phyloP scores from a whole-genome alignment of 2,888 invertebrate species.

The Papilio gigon region DNA sequence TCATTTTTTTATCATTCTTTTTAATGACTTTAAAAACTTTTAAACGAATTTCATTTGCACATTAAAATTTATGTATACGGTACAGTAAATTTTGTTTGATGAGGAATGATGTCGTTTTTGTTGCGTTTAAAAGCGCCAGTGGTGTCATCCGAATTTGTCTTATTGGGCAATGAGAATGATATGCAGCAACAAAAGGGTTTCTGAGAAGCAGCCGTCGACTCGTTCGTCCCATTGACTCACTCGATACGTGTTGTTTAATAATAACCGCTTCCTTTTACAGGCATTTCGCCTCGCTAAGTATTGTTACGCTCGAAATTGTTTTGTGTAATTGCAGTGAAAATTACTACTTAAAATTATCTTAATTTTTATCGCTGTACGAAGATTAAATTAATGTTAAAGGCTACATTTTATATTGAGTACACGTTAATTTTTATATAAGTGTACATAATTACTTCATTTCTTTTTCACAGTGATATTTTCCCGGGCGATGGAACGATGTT shows the following conservation, averaged over 20 bases:
- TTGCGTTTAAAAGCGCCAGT: conserved; percentile 49
- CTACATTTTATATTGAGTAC: conserved; percentile 3
- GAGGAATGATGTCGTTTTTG: neutral
- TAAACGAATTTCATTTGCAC: too few species aligned
- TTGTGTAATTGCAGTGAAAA: conserved; percentile 36
- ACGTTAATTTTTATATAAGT: conserved; percentile 12
- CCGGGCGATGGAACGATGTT: neutral
- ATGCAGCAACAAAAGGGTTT: conserved; percentile 76
- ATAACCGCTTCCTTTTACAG: conserved; percentile 70
- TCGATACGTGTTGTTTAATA: conserved; percentile 73
- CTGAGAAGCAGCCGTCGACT: conserved; percentile 71
- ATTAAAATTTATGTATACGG: too few species aligned
- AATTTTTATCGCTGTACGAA: conserved; percentile 29
- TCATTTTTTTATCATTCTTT: too few species aligned
- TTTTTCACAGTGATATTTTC: neutral
- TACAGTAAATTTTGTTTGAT: neutral
- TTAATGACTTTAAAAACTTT: too few species aligned
- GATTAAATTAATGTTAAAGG: conserved; percentile 20
- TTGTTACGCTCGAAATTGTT: conserved; percentile 48
- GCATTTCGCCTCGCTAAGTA: conserved; percentile 58
- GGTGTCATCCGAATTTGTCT: conserved; percentile 65
- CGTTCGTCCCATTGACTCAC: conserved; percentile 74
- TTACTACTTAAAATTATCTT: conserved; percentile 31
- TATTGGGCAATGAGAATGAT: conserved; percentile 78
- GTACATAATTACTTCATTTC: conserved; percentile 12